A percentile compares a stretch with the other conserved stretches of the same genome.
Evolutionary conservation across 1,140 invertebrate genomes (phyloP).

Genomic region (Lepidurus packardi): DNA sequence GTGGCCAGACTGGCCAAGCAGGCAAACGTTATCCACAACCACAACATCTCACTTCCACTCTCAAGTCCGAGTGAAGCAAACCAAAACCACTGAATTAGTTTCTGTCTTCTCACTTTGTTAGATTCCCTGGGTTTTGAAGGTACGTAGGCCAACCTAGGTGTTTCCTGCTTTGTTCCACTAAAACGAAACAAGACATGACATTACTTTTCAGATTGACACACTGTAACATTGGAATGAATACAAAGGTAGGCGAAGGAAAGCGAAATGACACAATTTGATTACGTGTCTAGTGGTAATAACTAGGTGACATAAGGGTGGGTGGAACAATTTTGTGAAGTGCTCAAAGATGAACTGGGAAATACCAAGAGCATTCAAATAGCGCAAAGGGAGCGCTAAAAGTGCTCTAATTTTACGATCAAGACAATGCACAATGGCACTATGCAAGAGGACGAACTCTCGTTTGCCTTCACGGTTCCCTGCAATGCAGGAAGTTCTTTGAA

Average conservation of each 20-base stretch:
- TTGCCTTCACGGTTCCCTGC: background rate
- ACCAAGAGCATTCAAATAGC: too few relatives aligned
- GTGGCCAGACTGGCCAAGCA: background rate
- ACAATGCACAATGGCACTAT: background rate
- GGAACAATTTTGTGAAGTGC: too few relatives aligned
- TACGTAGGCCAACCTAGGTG: conserved; percentile 6
- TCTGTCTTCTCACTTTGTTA: background rate
- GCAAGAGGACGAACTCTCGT: background rate
- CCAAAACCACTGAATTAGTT: too few relatives aligned
- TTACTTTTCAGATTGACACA: background rate
- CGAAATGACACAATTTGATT: too few relatives aligned
- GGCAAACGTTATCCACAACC: background rate
- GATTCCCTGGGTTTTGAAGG: background rate
- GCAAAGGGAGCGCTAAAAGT: too few relatives aligned
- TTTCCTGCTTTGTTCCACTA: background rate
- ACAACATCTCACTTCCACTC: background rate
- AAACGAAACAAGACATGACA: background rate
- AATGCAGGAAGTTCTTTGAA: background rate
- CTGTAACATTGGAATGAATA: too few relatives aligned
- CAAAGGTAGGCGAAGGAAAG: too few relatives aligned
- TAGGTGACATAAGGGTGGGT: too few relatives aligned
- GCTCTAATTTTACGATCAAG: too few relatives aligned
- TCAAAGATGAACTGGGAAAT: too few relatives aligned
- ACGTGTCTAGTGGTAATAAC: too few relatives aligned
- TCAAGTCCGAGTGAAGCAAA: too few relatives aligned